Conservation (phyloP, 2,113 vertebrate species). For the Cottus gobio region DNA sequence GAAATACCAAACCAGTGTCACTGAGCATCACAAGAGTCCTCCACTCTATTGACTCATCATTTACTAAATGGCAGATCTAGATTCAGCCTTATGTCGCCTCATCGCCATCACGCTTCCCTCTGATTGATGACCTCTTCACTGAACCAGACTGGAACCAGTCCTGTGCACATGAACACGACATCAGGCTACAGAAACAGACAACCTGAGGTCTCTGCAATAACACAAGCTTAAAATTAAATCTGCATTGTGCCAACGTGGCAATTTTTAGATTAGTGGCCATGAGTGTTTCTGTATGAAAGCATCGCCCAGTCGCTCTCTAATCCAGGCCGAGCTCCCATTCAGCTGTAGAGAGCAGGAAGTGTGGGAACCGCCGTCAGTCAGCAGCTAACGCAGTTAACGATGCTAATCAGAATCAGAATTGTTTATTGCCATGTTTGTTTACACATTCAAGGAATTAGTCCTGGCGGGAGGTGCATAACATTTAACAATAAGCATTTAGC, state of each 20-base stretch:
- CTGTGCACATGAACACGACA: background rate
- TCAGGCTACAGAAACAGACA: background rate
- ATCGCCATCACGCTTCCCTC: too few relatives aligned
- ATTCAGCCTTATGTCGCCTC: too few relatives aligned
- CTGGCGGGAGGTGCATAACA: too few relatives aligned
- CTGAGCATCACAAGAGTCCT: background rate
- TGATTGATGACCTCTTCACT: too few relatives aligned
- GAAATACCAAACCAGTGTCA: constrained; percentile 5
- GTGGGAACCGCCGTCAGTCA: background rate
- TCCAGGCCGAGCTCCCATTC: constrained; percentile 21
- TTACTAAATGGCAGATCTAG: too few relatives aligned
- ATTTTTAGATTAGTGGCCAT: constrained; percentile 8
- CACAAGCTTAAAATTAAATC: background rate
- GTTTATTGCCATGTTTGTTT: too few relatives aligned
- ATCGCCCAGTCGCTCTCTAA: constrained; percentile 31
- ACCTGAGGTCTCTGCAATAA: background rate
- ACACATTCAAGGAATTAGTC: too few relatives aligned
- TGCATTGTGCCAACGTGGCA: background rate
- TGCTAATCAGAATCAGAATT: too few relatives aligned
- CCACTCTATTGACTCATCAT: too few relatives aligned
- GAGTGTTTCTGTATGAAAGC: constrained; percentile 41
- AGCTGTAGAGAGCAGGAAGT: background rate
- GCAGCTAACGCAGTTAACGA: background rate
- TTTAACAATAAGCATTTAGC: too few relatives aligned
- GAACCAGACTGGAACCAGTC: too few relatives aligned